Percentiles rank a stretch among this genome's conserved stretches.
phyloP scores from a whole-genome alignment of 1,140 invertebrate species.

The Apocrypta bakeri region DNA sequence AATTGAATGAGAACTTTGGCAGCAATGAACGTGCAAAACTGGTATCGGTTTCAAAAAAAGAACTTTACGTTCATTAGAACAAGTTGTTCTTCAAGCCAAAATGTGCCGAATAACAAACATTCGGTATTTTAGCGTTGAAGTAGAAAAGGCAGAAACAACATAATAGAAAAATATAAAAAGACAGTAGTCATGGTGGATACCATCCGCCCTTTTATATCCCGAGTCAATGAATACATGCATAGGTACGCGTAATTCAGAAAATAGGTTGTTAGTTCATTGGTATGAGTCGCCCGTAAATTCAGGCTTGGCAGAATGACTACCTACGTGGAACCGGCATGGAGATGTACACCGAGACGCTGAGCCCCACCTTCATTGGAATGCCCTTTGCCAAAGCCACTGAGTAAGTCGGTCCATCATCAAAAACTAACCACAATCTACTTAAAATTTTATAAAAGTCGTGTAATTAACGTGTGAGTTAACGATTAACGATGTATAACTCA shows the following conservation, averaged over 20 bases:
- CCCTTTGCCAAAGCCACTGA: conserved; percentile 97
- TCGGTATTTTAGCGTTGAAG: neutral
- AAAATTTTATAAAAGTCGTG: neutral
- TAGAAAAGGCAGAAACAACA: neutral
- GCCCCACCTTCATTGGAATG: conserved; percentile 97
- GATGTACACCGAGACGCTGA: conserved; percentile 99
- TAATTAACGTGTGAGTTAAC: conserved; percentile 34
- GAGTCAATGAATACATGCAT: conserved; percentile 67
- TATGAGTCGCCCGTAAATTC: conserved; percentile 91
- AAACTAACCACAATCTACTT: neutral
- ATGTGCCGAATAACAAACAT: neutral
- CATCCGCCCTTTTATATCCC: conserved; percentile 48
- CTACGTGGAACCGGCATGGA: conserved; percentile 98
- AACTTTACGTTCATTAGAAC: too few relatives aligned
- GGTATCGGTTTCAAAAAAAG: too few relatives aligned
- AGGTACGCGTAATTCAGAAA: conserved; percentile 70
- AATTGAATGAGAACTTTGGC: too few relatives aligned
- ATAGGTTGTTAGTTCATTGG: conserved; percentile 75
- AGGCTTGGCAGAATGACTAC: conserved; percentile 99
- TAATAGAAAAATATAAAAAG: neutral
- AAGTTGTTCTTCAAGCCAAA: too few relatives aligned
- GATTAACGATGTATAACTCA: conserved; percentile 41
- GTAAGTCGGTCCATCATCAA: conserved; percentile 85
- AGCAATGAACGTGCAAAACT: neutral
- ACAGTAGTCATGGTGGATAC: conserved; percentile 52